A percentile compares a stretch with the other conserved stretches of the same genome.
phyloP scores from a whole-genome alignment of 2,113 vertebrate genomes.

The Epinephelus lanceolatus region DNA sequence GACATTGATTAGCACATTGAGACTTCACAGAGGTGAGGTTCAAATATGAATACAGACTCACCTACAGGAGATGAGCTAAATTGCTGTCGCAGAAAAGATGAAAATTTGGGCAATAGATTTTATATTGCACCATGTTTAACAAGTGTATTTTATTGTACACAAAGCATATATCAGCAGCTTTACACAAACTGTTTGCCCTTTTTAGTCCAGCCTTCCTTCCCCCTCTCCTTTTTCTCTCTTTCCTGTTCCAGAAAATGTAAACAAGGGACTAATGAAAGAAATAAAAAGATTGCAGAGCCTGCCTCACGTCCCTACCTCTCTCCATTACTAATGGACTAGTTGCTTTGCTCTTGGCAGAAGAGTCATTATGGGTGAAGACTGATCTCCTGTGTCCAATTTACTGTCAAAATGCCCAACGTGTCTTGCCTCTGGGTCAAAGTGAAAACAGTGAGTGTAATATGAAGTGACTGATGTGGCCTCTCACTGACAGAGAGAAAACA shows the following conservation, averaged over 20 bases:
- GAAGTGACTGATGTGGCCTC: conserved; percentile 44
- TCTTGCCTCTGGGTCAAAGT: conserved; percentile 51
- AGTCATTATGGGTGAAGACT: conserved; percentile 70
- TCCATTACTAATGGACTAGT: conserved; percentile 69
- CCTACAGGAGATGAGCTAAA: background rate
- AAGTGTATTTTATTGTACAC: conserved; percentile 6
- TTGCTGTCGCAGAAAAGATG: background rate
- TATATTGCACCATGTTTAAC: background rate
- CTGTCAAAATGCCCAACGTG: conserved; percentile 63
- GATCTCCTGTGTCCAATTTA: conserved; percentile 73
- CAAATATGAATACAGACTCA: conserved; percentile 22
- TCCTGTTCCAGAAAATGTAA: conserved; percentile 66
- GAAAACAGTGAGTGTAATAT: conserved; percentile 45
- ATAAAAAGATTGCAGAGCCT: conserved; percentile 62
- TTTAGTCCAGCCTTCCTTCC: conserved; percentile 18
- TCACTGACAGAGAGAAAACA: conserved; percentile 39
- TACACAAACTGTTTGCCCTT: conserved; percentile 25
- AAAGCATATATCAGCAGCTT: conserved; percentile 35
- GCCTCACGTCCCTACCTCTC: conserved; percentile 54
- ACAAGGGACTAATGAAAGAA: conserved; percentile 74
- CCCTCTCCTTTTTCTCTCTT: conserved; percentile 15
- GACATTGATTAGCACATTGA: conserved; percentile 23
- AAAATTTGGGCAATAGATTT: background rate
- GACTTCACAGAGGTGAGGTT: background rate
- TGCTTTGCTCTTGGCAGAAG: conserved; percentile 58